These are phyloP conservation scores for Paramormyrops kingsleyae DNA, from an alignment of 2,113 vertebrate species.

Conservation along the genomic window DNA sequence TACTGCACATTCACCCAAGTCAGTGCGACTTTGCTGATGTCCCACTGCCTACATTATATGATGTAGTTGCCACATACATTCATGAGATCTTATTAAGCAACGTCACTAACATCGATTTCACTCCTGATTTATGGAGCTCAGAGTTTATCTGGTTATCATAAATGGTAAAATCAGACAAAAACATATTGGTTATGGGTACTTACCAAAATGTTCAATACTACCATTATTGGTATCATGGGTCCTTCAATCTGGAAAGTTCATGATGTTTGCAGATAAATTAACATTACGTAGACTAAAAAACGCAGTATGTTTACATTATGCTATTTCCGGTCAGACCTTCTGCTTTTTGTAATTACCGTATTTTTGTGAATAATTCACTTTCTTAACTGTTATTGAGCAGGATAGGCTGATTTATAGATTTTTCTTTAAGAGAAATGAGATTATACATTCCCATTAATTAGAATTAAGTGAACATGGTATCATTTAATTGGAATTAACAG, in stretches of 20 bases:
- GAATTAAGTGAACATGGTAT: neutral
- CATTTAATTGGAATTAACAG: neutral
- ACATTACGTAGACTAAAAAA: neutral
- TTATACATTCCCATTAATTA: neutral
- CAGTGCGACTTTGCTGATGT: neutral
- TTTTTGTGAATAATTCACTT: neutral
- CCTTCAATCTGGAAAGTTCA: neutral
- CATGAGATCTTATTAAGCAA: neutral
- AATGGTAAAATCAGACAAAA: neutral
- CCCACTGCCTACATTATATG: neutral
- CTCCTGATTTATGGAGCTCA: neutral
- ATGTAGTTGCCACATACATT: neutral
- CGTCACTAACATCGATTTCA: neutral
- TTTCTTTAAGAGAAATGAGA: neutral
- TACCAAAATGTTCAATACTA: neutral
- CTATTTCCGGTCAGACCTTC: neutral
- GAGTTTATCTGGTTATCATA: neutral
- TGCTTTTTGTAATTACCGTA: neutral
- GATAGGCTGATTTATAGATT: neutral
- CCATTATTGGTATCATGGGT: neutral
- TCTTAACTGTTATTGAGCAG: neutral
- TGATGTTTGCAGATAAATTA: neutral
- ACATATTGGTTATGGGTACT: neutral
- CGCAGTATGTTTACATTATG: neutral
- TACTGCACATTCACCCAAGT: neutral